Evolutionary conservation across 2,113 vertebrate genomes (phyloP).

Genomic region (Onychostoma macrolepis): DNA sequence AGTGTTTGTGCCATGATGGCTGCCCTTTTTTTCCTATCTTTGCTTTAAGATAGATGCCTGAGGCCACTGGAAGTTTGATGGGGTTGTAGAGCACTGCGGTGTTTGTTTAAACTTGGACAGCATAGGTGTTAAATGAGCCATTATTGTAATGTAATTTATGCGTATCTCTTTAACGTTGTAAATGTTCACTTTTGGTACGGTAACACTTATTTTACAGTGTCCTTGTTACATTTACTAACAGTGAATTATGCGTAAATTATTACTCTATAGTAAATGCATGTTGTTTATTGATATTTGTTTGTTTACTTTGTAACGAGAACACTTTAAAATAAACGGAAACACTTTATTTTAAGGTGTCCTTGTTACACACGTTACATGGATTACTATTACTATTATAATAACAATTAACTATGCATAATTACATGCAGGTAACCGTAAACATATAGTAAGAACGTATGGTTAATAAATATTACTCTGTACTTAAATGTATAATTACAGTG

Average conservation of each 20-base stretch:
- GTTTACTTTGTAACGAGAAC: not conserved
- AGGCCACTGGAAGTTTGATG: not conserved
- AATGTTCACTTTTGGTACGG: not conserved
- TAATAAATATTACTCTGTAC: too few relatives aligned
- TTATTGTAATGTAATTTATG: not conserved
- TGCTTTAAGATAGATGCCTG: conserved; percentile 17
- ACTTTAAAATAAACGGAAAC: not conserved
- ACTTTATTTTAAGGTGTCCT: not conserved
- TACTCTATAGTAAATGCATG: not conserved
- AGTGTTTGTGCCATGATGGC: conserved; percentile 14
- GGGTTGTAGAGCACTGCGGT: not conserved
- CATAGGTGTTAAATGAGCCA: not conserved
- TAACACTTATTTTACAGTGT: not conserved
- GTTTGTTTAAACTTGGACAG: not conserved
- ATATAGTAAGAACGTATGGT: too few relatives aligned
- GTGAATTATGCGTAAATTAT: not conserved
- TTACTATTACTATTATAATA: not conserved
- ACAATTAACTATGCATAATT: not conserved
- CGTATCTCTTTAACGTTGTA: not conserved
- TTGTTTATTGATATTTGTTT: not conserved
- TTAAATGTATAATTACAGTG: too few relatives aligned
- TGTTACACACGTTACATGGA: not conserved
- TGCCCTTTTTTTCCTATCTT: conserved; percentile 5
- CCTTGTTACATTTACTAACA: not conserved
- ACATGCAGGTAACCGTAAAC: not conserved